Evolutionary conservation across 2,113 vertebrate genomes (phyloP).

Genomic region (Eclectus roratus): DNA sequence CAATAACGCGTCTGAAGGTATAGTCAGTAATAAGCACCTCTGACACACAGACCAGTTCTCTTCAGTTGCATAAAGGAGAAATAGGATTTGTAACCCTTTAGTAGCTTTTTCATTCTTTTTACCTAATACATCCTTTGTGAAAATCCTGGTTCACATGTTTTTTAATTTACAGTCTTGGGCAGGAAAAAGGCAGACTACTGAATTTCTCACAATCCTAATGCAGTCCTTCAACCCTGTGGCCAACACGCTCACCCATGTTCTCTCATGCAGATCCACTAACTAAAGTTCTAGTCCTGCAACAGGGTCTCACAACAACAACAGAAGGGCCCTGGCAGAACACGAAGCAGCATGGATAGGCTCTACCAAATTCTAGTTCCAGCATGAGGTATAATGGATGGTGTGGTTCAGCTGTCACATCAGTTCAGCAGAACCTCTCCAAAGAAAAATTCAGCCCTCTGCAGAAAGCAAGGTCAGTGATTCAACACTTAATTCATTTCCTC

Average conservation of each 20-base stretch:
- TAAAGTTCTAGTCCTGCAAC: background rate
- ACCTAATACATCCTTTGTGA: background rate
- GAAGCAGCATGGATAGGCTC: background rate
- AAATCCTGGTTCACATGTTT: background rate
- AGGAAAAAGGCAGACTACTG: background rate
- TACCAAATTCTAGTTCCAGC: background rate
- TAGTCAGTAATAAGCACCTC: background rate
- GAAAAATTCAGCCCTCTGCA: background rate
- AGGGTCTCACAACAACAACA: background rate
- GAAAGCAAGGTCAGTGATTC: constrained; percentile 16
- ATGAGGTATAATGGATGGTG: background rate
- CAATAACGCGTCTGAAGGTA: background rate
- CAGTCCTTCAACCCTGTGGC: background rate
- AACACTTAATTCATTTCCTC: background rate
- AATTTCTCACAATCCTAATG: background rate
- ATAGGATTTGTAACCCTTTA: background rate
- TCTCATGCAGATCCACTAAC: background rate
- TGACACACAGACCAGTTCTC: background rate
- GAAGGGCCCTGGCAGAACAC: fast-evolving
- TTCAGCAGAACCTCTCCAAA: background rate
- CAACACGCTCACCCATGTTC: background rate
- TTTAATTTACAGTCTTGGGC: background rate
- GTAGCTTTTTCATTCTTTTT: background rate
- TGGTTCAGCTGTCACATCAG: background rate
- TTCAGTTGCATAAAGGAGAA: background rate